Evolutionary conservation across 2,113 vertebrate genomes (phyloP).

Genomic region (rabbit (Oryctolagus cuniculus)): mOryCun1.1 NC_091439.1:69577001-69577500

Average conservation of each 20-base stretch:
- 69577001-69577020: neutral
- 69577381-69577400: neutral
- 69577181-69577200: neutral
- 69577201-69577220: conserved; percentile 7
- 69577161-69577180: neutral
- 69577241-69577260: neutral
- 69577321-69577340: neutral
- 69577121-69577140: neutral
- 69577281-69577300: neutral
- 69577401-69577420: neutral
- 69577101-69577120: neutral
- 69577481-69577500: neutral
- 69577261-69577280: neutral
- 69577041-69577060: neutral
- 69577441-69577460: neutral
- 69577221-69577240: neutral
- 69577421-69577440: conserved; percentile 12
- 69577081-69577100: conserved; percentile 18
- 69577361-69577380: neutral
- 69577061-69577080: neutral
- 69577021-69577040: neutral
- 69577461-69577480: neutral
- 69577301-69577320: neutral
- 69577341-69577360: neutral
- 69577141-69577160: neutral